Conservation (phyloP, 1,140 invertebrate genomes). For the Drosophila carrolli region DNA sequence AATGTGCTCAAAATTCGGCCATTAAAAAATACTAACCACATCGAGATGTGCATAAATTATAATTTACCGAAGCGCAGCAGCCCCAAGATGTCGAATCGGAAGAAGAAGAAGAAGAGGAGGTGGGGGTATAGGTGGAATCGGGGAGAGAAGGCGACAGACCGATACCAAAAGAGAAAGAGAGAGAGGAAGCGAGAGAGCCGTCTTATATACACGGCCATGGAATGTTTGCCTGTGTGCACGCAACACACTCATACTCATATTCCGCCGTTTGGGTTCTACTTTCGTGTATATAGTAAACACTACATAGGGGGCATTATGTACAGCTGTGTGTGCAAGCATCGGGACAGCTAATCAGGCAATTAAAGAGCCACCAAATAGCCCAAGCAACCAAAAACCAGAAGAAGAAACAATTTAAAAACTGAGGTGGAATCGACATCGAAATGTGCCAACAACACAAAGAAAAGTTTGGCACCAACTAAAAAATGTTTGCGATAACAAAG, state of each 20-base stretch:
- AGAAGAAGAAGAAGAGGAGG: constrained; percentile 11
- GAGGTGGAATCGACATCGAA: neutral
- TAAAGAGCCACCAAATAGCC: constrained; percentile 44
- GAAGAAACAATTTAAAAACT: constrained; percentile 15
- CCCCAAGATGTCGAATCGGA: constrained; percentile 32
- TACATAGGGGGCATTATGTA: constrained; percentile 1
- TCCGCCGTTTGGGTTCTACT: constrained; percentile 46
- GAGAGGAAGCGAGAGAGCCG: constrained; percentile 6
- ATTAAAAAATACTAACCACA: constrained; percentile 31
- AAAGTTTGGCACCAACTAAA: constrained; percentile 13
- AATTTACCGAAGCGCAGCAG: constrained; percentile 42
- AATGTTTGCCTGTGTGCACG: constrained; percentile 42
- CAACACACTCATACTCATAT: constrained; percentile 15
- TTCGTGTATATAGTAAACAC: constrained; percentile 16
- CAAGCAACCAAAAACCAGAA: constrained; percentile 26
- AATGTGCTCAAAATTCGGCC: constrained; percentile 5
- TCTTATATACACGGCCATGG: constrained; percentile 40
- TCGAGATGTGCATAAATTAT: constrained; percentile 50
- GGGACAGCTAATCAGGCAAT: constrained; percentile 55
- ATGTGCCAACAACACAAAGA: constrained; percentile 2
- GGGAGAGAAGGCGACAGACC: constrained; percentile 36
- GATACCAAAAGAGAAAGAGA: constrained; percentile 28
- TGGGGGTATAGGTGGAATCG: constrained; percentile 50
- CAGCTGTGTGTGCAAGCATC: constrained; percentile 16
- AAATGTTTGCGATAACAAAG: constrained; percentile 5